Base-by-base conservation (phyloP, 2,888 invertebrate genomes). In the Crocallis elinguaria region DNA sequence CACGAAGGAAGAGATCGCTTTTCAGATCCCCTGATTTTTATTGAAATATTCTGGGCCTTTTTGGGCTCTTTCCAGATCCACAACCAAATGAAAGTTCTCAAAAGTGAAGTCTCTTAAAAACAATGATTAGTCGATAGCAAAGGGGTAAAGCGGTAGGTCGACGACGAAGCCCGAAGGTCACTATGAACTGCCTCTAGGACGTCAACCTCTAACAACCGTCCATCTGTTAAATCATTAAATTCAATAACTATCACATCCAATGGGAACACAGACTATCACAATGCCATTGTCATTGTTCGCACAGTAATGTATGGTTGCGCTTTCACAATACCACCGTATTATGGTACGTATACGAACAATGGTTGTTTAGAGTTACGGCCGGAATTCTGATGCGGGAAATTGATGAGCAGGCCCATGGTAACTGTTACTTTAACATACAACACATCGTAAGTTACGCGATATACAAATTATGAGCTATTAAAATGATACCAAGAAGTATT, bases 291-390 rank as follows among this genome's bases (percentile, higher is more conserved):
- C 49, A 56, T 53, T 58, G 54, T 55, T 55, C 51, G 55, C 53
- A 27, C 48, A 35, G 37, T 53, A 55, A 52, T 53, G 56, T 50
- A 50, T 43, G 54, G 60, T 67, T 50, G 62, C 55, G 66, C 66
- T 70, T 70, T 68, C 69, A 70, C 71, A 72, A 73, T 74, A 72
- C 71, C 51, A 48, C 59, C 53, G 71, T 69, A 43, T 52, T 42
- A 51, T 49, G 49, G 72, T 71, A 71, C 71, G 69, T 71, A 67
- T 64, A 56, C 62, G 71, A 80, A 88, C 88, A 88, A 88, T 88
- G 75, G 75, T 66, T 86, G 86, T 85, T 87, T 86, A 79, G 74
- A 75, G 73, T 64, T 66, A 68, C 69, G 70, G 67, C 65, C 71
- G 79, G 82, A 81, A 84, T 84, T 82, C 82, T 75, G 81, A 82